Base-by-base conservation (phyloP, 2,888 invertebrate species). In the Sinhomidia bicolor region DNA sequence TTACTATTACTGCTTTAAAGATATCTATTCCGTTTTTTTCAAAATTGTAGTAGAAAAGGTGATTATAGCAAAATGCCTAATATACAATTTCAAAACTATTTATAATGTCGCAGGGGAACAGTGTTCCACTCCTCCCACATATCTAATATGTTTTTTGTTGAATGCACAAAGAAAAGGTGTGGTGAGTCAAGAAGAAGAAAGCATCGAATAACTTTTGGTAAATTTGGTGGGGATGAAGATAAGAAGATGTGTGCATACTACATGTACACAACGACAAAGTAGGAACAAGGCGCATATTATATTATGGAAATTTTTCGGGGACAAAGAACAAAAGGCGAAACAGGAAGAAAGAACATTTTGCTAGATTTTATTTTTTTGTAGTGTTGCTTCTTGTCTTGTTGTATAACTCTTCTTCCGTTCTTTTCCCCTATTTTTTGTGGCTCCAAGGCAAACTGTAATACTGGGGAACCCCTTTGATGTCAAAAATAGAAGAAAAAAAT, bases 391-490 rank as follows among this genome's bases (percentile, higher is more conserved):
- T 9, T n/a, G 32, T 3, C 57, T 3, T n/a, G 3, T 17, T 20
- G 6, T 3, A n/a, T 20, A 2, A 57, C 17, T 17, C 29, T 65
- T 29, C 9, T 41, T n/a, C 65, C 10, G 20, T 17, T 23, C 26
- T 29, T n/a, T 68, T 36, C 20, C 68, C 62, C 32, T 14, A 36
- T 68, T 23, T 36, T 36, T 36, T 68, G 32, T 41, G 41, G 41
- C 68, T 60, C 12, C 6, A n/a, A 60, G 60, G 60, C 60, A 68
- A 68, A 36, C 1, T 26, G 9, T 62, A 32, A 32, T 74, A 29
- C 23, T 74, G 71, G 71, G 44, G 71, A 23, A 74, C 20, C 71
- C 71, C 44, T 44, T 74, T 74, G 44, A 74, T 74, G 71, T 74
- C 71, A 74, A 74, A 74, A 74, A 74, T 74, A 74, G 65, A 65